phyloP scores from a whole-genome alignment of 2,888 invertebrate genomes.

The Metallyticus violacea region DNA sequence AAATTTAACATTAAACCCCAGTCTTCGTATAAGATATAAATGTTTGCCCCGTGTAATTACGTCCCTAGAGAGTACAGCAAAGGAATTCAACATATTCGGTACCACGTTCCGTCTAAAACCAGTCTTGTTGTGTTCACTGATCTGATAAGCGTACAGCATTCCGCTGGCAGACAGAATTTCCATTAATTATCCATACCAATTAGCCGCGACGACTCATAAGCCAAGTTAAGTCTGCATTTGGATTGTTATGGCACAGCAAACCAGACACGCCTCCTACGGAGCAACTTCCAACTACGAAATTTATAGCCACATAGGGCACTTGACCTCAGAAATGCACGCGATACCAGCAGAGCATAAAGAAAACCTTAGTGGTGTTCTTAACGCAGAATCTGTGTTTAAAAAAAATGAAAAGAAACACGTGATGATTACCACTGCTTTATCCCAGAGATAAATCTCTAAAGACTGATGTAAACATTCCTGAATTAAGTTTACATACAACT shows the following conservation, averaged over 20 bases:
- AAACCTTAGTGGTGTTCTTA: background rate
- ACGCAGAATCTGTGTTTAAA: background rate
- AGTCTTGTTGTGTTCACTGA: background rate
- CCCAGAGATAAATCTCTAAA: too few species aligned
- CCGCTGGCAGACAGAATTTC: background rate
- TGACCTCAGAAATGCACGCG: background rate
- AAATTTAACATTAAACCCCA: background rate
- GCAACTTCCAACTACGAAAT: background rate
- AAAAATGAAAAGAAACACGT: too few species aligned
- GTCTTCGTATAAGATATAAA: background rate
- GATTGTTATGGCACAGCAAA: background rate
- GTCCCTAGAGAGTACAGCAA: background rate
- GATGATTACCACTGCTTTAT: too few species aligned
- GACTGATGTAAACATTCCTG: too few species aligned
- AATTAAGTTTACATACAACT: too few species aligned
- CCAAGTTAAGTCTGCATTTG: background rate
- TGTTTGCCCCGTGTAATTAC: background rate
- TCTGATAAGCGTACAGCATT: background rate
- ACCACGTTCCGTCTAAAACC: background rate
- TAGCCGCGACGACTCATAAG: background rate
- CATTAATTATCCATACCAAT: background rate
- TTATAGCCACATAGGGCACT: background rate
- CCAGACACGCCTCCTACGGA: background rate
- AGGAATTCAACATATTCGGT: background rate
- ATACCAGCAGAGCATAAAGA: background rate